A percentile compares a stretch with the other conserved stretches of the same genome.
Conservation (phyloP, 2,888 invertebrate genomes). For the Heliconius ethilla region DNA sequence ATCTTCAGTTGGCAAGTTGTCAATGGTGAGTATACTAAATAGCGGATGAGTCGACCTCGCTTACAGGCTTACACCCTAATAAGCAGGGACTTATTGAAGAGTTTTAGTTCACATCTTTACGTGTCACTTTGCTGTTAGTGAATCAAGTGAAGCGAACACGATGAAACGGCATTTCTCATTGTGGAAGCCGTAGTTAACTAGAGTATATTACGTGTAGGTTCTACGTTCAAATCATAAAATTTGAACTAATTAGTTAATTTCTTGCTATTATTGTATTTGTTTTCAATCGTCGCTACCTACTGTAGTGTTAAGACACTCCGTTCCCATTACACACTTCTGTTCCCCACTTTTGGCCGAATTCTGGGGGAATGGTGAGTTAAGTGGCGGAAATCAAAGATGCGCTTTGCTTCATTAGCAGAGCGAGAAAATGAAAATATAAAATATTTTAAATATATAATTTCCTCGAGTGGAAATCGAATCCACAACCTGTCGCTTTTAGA, state of each 20-base stretch:
- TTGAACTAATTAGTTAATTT: background rate
- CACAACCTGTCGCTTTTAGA: too few relatives aligned
- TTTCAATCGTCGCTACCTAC: too few relatives aligned
- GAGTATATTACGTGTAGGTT: too few relatives aligned
- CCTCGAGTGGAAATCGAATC: too few relatives aligned
- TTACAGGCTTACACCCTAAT: conserved; percentile 23
- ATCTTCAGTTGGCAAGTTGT: conserved; percentile 18
- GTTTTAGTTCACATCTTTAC: conserved; percentile 18
- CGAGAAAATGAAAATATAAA: too few relatives aligned
- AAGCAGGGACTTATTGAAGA: conserved; percentile 26
- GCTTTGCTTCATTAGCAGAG: too few relatives aligned
- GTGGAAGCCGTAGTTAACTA: background rate
- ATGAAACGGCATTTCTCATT: conserved; percentile 15
- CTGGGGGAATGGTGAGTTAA: too few relatives aligned
- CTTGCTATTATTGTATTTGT: background rate
- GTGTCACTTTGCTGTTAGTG: conserved; percentile 8
- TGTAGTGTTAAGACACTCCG: too few relatives aligned
- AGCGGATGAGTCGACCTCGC: conserved; percentile 26
- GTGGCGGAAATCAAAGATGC: too few relatives aligned
- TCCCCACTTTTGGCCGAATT: too few relatives aligned
- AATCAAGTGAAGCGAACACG: conserved; percentile 13
- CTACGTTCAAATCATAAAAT: background rate
- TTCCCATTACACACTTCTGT: too few relatives aligned
- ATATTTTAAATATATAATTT: too few relatives aligned
- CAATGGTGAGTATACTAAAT: conserved; percentile 17